Evolutionary conservation across 2,113 vertebrate genomes (phyloP), one percentile per base, ranked within the genome.

Genomic region (Amblyornis subalaris): DNA sequence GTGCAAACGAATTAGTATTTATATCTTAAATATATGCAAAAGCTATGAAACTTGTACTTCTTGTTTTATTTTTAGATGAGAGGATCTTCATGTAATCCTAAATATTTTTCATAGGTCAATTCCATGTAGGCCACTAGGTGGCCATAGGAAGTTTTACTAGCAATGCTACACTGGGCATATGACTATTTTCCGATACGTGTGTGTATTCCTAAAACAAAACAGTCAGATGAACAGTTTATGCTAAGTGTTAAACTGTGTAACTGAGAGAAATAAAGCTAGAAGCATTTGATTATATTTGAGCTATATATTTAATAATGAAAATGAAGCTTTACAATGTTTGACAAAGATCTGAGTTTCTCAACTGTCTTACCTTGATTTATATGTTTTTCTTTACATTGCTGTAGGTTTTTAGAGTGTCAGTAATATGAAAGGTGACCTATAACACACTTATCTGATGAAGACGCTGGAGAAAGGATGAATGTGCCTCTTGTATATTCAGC

Each of bases 11-110:
- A 97, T 95, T 96, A 97, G 95, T 98, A 98, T 98, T 98, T 97
- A 98, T 98, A 98, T 97, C 97, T 96, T 96, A 98, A 98, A 98
- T 98, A 98, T 98, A 98, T 96, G 96, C 95, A 95, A 97, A 96
- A 96, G 94, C 91, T 90, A 95, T 96, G 88, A 93, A 95, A 85
- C 57, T 89, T 96, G 97, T 97, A 97, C 95, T 95, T 96, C 92
- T 62, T 82, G 96, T 97, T 98, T 97, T 92, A 75, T 98, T 98
- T 97, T 96, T 94, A 94, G 87, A 91, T 84, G 58, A 97, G 79
- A 95, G 90, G 47, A 86, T 85, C 92, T 84, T 95, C 78, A 65
- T 77, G 78, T 94, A 86, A 82, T 91, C 67, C 67, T 40, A 15
- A 84, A 44, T 89, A 85, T 94, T 94, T 96, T 94, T 95, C 92